A percentile compares a stretch with the other conserved stretches of the same genome.
These are phyloP conservation scores for Grus americana DNA, from an alignment of 2,113 vertebrate species.

Conservation along the genomic window DNA sequence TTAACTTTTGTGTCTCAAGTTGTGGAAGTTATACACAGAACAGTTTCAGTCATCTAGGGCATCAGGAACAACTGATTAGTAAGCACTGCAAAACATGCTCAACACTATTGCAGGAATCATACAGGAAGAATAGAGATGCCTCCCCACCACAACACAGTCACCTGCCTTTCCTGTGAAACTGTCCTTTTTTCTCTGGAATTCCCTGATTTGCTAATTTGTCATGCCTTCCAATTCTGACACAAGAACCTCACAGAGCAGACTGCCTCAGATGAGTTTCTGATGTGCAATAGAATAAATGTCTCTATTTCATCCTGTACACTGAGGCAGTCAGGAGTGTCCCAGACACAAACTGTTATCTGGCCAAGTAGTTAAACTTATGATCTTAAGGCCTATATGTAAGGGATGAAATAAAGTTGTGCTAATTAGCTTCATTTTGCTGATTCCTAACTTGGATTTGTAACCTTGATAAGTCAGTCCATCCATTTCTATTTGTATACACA, in stretches of 20 bases:
- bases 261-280: background rate
- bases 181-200: background rate
- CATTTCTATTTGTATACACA: background rate
- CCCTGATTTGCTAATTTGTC: fast-evolving
- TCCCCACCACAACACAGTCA: background rate
- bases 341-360: background rate
- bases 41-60: background rate
- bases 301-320: background rate
- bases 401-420: background rate
- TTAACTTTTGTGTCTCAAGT: background rate
- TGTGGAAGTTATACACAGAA: background rate
- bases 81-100: background rate
- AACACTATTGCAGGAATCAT: background rate
- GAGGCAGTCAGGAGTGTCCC: background rate
- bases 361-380: background rate
- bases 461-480: background rate
- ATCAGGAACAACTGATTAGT: background rate
- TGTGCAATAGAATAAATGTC: background rate
- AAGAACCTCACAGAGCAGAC: background rate
- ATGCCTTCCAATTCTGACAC: background rate
- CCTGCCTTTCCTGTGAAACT: background rate
- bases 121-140: too few species aligned
- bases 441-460: background rate
- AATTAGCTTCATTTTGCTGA: background rate
- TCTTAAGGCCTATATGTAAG: background rate